These are phyloP conservation scores for Drosophila takahashii DNA, from an alignment of 1,140 invertebrate species.

Conservation along the genomic window DNA sequence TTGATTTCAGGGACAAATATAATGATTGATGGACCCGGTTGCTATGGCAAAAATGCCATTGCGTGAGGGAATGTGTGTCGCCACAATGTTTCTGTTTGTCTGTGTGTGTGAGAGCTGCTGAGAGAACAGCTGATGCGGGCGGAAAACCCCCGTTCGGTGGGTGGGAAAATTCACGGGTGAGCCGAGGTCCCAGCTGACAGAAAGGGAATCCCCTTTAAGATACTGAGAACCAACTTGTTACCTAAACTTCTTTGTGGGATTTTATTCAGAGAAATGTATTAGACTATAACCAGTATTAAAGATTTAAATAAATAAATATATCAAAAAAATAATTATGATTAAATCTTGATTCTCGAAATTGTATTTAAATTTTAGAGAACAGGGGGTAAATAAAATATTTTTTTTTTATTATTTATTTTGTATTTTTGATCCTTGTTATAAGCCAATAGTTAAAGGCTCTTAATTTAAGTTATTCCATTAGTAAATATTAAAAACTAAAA, in stretches of 20 bases:
- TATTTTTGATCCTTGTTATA: too few relatives aligned
- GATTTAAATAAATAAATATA: too few relatives aligned
- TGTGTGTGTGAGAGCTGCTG: not conserved
- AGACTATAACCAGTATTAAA: too few relatives aligned
- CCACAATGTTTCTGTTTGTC: not conserved
- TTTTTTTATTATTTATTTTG: too few relatives aligned
- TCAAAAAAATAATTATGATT: too few relatives aligned
- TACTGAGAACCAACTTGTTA: constrained; percentile 5
- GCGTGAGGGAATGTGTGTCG: constrained; percentile 34
- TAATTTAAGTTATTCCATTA: too few relatives aligned
- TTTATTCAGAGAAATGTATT: too few relatives aligned
- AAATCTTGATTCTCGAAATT: too few relatives aligned
- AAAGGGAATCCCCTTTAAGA: constrained; percentile 3
- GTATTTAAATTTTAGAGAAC: too few relatives aligned
- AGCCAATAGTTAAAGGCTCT: too few relatives aligned
- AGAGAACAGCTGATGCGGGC: constrained; percentile 38
- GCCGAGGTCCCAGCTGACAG: constrained; percentile 18
- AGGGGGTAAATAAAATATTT: too few relatives aligned
- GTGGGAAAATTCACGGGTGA: constrained; percentile 8
- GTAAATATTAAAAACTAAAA: too few relatives aligned
- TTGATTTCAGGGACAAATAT: constrained; percentile 84
- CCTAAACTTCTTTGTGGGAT: not conserved
- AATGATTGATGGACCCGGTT: constrained; percentile 77
- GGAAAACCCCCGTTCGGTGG: constrained; percentile 11
- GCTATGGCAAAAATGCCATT: constrained; percentile 67